Conservation (phyloP, 2,797 vertebrate genomes). For the Gallinago stenura region DNA sequence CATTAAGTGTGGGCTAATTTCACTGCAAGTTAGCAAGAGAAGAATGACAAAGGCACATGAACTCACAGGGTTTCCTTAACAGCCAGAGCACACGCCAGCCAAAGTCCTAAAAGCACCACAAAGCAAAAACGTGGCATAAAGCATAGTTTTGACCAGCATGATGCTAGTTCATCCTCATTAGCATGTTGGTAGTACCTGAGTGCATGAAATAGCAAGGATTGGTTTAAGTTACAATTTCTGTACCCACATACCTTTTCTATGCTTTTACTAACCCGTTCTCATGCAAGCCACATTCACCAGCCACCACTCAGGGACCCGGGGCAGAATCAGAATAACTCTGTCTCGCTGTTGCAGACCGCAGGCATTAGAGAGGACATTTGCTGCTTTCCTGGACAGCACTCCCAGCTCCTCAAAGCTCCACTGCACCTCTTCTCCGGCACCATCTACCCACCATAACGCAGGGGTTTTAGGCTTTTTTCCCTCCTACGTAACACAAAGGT, state of each 20-base stretch:
- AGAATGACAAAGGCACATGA: not conserved
- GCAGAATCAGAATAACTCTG: conserved; percentile 81
- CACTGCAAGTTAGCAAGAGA: not conserved
- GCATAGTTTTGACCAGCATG: not conserved
- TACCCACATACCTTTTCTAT: not conserved
- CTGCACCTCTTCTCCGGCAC: conserved; percentile 73
- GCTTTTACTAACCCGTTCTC: conserved; percentile 79
- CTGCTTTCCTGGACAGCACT: conserved; percentile 78
- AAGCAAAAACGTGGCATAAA: not conserved
- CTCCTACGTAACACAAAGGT: conserved; percentile 61
- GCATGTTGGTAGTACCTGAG: not conserved
- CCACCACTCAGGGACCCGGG: conserved; percentile 86
- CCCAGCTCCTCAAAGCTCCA: conserved; percentile 87
- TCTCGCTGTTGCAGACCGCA: conserved; percentile 80
- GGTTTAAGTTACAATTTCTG: not conserved
- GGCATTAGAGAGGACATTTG: conserved; percentile 79
- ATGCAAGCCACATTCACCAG: conserved; percentile 85
- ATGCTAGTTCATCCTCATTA: not conserved
- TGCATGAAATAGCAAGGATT: not conserved
- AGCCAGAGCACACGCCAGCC: not conserved
- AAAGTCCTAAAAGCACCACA: not conserved
- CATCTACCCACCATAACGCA: conserved; percentile 85
- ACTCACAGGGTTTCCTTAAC: not conserved
- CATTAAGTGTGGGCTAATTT: not conserved
- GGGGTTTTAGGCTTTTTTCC: conserved; percentile 74